These are phyloP conservation scores for Virgularia gustaviana DNA, from an alignment of 92 coral and sea anemone genomes.

Conservation along the genomic window DNA sequence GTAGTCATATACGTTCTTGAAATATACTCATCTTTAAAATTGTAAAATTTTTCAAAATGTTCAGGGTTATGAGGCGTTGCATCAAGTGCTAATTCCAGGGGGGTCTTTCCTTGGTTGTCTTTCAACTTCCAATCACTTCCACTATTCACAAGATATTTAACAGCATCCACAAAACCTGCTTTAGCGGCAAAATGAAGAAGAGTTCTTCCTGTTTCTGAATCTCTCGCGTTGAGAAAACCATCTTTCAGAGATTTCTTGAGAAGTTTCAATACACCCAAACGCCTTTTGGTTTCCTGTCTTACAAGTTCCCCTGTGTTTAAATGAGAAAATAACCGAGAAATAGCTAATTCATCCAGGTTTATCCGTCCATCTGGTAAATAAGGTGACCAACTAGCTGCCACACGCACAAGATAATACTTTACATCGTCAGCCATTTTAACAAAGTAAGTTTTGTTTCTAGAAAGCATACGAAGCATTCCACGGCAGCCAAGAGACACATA, in stretches of 20 bases:
- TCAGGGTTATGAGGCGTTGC: not conserved
- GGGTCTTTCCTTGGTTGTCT: constrained; percentile 43
- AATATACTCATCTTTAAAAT: not conserved
- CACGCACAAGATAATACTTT: too few relatives aligned
- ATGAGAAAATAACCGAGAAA: too few relatives aligned
- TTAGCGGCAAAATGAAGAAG: constrained; percentile 58
- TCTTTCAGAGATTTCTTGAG: not conserved
- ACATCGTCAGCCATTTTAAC: too few relatives aligned
- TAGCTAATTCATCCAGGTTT: too few relatives aligned
- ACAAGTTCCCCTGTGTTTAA: too few relatives aligned
- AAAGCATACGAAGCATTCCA: not conserved
- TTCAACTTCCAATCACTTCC: constrained; percentile 14
- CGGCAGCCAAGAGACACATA: not conserved
- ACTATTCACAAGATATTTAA: constrained; percentile 28
- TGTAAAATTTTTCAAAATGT: not conserved
- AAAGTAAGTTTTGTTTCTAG: not conserved
- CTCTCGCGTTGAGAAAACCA: constrained; percentile 9
- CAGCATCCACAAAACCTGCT: constrained; percentile 52
- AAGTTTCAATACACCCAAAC: constrained; percentile 18
- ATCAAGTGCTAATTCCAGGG: constrained; percentile 43
- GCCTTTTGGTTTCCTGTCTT: not conserved
- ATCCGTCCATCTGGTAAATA: too few relatives aligned
- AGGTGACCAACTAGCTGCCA: too few relatives aligned
- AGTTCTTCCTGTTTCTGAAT: constrained; percentile 49
- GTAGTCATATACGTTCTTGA: not conserved